Conservation (phyloP, 2,888 invertebrate genomes). For the Coenonympha glycerion region DNA sequence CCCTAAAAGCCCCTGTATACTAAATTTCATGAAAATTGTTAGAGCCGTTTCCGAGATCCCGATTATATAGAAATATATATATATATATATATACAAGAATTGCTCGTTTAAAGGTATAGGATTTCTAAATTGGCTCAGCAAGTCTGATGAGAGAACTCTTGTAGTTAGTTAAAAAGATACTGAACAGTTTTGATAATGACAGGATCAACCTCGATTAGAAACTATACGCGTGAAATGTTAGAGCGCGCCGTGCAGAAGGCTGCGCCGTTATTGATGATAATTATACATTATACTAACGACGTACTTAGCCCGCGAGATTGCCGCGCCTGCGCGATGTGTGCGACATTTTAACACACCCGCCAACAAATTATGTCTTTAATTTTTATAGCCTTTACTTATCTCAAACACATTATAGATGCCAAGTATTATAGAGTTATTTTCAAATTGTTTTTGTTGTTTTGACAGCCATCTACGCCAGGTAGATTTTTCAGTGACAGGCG, state of each 20-base stretch:
- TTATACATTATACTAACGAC: slow-evolving; percentile 16
- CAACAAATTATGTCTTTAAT: background rate
- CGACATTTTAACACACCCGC: background rate
- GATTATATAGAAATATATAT: too few species aligned
- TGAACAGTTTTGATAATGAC: background rate
- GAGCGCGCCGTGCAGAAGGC: slow-evolving; percentile 7
- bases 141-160: too few species aligned
- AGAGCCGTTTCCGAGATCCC: too few species aligned
- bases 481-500: too few species aligned
- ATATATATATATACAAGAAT: too few species aligned
- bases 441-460: background rate
- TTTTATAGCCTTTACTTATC: background rate
- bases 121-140: too few species aligned
- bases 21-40: too few species aligned
- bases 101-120: too few species aligned
- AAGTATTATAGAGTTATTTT: too few species aligned
- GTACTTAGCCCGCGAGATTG: background rate
- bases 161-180: background rate
- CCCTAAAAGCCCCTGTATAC: too few species aligned
- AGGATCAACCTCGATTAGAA: background rate
- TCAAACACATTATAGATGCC: background rate
- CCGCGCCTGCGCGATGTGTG: background rate
- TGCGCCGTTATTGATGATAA: slow-evolving; percentile 14
- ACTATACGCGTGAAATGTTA: slow-evolving; percentile 9
- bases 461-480: background rate